Conservation (phyloP, 2,797 vertebrate genomes). For the Merluccius polli region DNA sequence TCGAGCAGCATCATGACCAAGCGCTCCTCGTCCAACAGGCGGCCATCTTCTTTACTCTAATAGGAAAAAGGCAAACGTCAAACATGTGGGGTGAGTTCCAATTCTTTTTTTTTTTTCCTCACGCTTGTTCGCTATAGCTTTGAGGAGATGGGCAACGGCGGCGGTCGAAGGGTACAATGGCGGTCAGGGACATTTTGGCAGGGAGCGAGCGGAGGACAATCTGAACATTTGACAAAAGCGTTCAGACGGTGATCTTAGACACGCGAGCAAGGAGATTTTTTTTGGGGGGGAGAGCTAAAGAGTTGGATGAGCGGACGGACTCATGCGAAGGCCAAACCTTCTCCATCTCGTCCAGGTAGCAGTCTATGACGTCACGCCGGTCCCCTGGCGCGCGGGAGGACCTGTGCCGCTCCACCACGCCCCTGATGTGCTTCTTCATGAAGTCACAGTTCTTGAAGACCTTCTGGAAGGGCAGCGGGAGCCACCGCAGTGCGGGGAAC, state of each 20-base stretch:
- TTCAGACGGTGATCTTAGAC: no score
- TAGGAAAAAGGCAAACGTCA: background rate
- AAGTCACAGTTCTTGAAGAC: slow-evolving; percentile 21
- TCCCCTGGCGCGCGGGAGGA: slow-evolving; percentile 13
- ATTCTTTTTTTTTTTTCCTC: background rate
- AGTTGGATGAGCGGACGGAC: no score
- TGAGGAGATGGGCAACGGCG: background rate
- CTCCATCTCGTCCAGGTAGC: slow-evolving; percentile 34
- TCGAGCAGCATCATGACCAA: slow-evolving; percentile 11
- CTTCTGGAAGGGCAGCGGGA: slow-evolving; percentile 31
- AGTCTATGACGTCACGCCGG: slow-evolving; percentile 37
- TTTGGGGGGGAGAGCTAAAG: no score
- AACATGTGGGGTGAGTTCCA: background rate
- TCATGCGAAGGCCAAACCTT: slow-evolving; percentile 30
- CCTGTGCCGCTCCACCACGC: slow-evolving; percentile 25
- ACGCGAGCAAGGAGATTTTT: no score
- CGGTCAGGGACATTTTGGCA: background rate
- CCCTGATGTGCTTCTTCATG: slow-evolving; percentile 17
- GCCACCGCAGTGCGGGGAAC: slow-evolving; percentile 4
- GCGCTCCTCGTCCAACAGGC: slow-evolving; percentile 31
- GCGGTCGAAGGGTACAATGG: background rate
- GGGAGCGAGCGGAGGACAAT: no score
- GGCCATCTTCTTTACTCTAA: background rate
- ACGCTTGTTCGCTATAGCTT: background rate
- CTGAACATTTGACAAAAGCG: no score